phyloP scores from a whole-genome alignment of 2,797 vertebrate species.

The Acipenser oxyrinchus region DNA sequence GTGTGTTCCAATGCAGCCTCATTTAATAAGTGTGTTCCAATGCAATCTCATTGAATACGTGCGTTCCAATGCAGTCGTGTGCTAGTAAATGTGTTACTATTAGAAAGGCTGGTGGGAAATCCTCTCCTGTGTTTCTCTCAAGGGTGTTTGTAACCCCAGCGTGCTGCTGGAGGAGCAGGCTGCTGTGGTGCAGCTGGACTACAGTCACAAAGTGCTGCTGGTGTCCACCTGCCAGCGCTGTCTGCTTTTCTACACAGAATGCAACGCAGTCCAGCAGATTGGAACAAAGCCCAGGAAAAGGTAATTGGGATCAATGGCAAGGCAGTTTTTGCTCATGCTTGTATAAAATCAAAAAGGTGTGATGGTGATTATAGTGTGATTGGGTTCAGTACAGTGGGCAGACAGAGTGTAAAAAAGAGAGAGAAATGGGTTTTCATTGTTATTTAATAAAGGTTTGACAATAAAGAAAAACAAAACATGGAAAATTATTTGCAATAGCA shows the following conservation, averaged over 20 bases:
- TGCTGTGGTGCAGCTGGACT: conserved; percentile 85
- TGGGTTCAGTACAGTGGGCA: no score
- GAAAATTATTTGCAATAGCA: no score
- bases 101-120: no score
- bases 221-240: conserved; percentile 80
- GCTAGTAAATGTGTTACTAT: conserved; percentile 6
- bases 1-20: no score
- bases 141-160: conserved; percentile 80
- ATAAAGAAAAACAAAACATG: no score
- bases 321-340: no score
- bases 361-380: no score
- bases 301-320: conserved; percentile 39
- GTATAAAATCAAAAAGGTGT: no score
- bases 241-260: conserved; percentile 80
- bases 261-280: conserved; percentile 70
- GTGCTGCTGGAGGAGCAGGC: conserved; percentile 79
- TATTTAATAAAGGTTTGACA: no score
- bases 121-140: conserved; percentile 12
- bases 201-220: conserved; percentile 84
- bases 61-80: conserved; percentile 6
- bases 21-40: no score
- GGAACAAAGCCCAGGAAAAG: conserved; percentile 83
- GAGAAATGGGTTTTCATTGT: no score
- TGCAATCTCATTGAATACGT: background rate
- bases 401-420: no score